These are phyloP conservation scores for Aporophyla nigra DNA, from an alignment of 2,888 invertebrate genomes.

Conservation along the genomic window DNA sequence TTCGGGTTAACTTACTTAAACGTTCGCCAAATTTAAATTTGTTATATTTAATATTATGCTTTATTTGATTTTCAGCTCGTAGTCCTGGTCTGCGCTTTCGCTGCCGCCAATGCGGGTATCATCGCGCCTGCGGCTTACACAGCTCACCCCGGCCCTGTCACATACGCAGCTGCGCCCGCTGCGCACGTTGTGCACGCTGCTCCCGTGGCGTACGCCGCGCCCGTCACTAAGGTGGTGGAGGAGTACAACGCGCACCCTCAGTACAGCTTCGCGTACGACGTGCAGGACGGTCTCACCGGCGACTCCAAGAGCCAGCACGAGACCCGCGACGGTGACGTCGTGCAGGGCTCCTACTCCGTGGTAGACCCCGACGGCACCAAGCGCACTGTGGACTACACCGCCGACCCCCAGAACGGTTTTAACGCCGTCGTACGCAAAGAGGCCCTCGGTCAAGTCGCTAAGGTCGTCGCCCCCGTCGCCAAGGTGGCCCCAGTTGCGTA, in stretches of 20 bases:
- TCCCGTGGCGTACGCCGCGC: conserved; percentile 41
- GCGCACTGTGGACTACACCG: conserved; percentile 88
- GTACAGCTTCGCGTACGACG: conserved; percentile 87
- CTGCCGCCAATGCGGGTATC: conserved; percentile 80
- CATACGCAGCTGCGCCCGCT: conserved; percentile 57
- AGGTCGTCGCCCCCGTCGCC: conserved; percentile 70
- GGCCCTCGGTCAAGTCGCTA: conserved; percentile 79
- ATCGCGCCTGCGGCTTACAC: conserved; percentile 77
- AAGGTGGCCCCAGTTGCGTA: conserved; percentile 66
- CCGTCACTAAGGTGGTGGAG: conserved; percentile 75
- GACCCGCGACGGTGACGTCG: conserved; percentile 86
- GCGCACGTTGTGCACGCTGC: conserved; percentile 27
- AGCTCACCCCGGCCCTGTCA: conserved; percentile 75
- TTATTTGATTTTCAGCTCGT: conserved; percentile 75
- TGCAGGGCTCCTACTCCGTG: conserved; percentile 88
- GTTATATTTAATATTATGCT: background rate
- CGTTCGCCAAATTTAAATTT: background rate
- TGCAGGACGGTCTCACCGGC: conserved; percentile 82
- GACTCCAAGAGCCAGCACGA: conserved; percentile 89
- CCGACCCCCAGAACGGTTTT: conserved; percentile 87
- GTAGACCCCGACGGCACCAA: conserved; percentile 87
- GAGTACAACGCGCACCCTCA: conserved; percentile 78
- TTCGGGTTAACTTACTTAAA: background rate
- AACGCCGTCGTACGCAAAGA: conserved; percentile 88
- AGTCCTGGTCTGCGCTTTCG: conserved; percentile 80